phyloP scores from a whole-genome alignment of 2,888 invertebrate species.

The Chelonus formosanus region DNA sequence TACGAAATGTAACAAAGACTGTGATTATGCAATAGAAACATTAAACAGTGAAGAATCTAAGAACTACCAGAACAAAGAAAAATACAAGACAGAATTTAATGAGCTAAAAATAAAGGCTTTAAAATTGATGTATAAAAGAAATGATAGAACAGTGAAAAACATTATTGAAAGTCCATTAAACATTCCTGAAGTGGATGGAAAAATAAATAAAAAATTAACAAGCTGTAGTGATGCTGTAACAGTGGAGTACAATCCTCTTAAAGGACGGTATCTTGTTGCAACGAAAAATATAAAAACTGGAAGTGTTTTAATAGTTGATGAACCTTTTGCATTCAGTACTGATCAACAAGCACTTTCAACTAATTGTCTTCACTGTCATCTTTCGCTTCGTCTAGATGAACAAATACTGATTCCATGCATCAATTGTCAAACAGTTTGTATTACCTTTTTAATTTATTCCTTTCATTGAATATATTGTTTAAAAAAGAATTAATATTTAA shows the following conservation, averaged over 20 bases:
- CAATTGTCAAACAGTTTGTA: conserved; percentile 56
- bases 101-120: conserved; percentile 43
- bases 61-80: conserved; percentile 28
- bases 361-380: conserved; percentile 59
- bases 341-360: conserved; percentile 49
- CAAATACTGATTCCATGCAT: conserved; percentile 53
- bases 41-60: conserved; percentile 23
- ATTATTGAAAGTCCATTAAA: background rate
- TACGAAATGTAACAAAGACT: conserved; percentile 49
- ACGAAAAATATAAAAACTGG: conserved; percentile 62
- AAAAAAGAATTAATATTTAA: background rate
- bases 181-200: conserved; percentile 47
- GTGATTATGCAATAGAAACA: conserved; percentile 48
- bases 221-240: conserved; percentile 55
- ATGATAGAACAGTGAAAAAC: conserved; percentile 29
- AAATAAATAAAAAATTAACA: conserved; percentile 45
- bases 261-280: conserved; percentile 65
- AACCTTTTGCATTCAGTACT: conserved; percentile 56
- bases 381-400: conserved; percentile 45
- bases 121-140: conserved; percentile 40
- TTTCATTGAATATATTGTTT: background rate
- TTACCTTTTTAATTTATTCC: conserved; percentile 21
- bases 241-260: conserved; percentile 43
- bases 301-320: conserved; percentile 56
- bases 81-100: conserved; percentile 45